Percentiles rank a stretch among this genome's conserved stretches.
These are phyloP conservation scores for Phaonia tiefii DNA, from an alignment of 2,888 invertebrate species.

Conservation along the genomic window DNA sequence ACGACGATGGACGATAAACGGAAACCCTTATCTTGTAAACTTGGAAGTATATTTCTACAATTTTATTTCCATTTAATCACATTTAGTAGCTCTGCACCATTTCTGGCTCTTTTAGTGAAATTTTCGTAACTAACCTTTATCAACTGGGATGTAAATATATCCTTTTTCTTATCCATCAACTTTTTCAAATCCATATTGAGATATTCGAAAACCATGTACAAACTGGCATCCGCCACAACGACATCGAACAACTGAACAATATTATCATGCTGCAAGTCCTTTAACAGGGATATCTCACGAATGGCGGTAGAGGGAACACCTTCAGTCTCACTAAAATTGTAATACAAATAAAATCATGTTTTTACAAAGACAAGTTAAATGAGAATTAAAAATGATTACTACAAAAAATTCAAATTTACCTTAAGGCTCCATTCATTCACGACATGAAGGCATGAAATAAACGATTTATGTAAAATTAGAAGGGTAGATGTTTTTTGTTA, in stretches of 20 bases:
- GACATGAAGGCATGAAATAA: slow-evolving; percentile 15
- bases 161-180: slow-evolving; percentile 88
- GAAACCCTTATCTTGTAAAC: too few relatives aligned
- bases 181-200: slow-evolving; percentile 96
- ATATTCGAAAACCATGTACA: slow-evolving; percentile 97
- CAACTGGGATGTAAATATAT: slow-evolving; percentile 84
- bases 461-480: neutral
- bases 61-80: too few relatives aligned
- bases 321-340: slow-evolving; percentile 89
- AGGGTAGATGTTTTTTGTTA: neutral
- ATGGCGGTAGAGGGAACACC: slow-evolving; percentile 99
- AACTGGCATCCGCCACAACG: slow-evolving; percentile 90
- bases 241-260: slow-evolving; percentile 95
- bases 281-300: slow-evolving; percentile 95
- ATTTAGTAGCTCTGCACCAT: too few relatives aligned
- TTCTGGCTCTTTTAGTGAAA: too few relatives aligned
- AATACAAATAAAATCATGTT: neutral
- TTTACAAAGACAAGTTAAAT: neutral
- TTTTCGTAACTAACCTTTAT: slow-evolving; percentile 84
- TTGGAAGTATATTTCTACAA: too few relatives aligned
- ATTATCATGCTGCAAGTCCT: slow-evolving; percentile 93
- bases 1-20: too few relatives aligned
- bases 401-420: neutral
- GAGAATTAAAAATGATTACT: neutral
- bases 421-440: neutral